Base-by-base conservation (phyloP, 2,113 vertebrate genomes). In the Picathartes gymnocephalus region DNA sequence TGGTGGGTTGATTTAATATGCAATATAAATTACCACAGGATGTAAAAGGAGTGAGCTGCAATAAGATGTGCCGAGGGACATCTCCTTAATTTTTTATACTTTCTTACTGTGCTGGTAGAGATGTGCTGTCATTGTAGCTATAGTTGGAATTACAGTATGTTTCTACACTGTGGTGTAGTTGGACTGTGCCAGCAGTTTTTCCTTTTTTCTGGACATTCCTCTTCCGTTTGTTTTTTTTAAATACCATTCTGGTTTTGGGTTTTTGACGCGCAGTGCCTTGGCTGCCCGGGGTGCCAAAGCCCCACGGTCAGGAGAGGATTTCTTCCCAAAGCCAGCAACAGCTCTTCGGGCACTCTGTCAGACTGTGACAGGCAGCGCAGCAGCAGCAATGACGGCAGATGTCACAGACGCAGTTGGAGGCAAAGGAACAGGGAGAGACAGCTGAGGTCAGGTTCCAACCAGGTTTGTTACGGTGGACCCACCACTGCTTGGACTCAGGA, bases 81-180 rank as follows among this genome's bases (percentile, higher is more conserved):
- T 51, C 50, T 80, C 68, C 90, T 90, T 87, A 87, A 87, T 93
- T 45, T 95, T 93, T 93, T 58, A 85, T 90, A 30, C 42, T 61
- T 90, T 72, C 48, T 72, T 72, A 17, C 39, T 62, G 54, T 70
- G 37, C 66, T 88, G 66, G 35, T 56, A 82, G 45, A 76, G 73
- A 60, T 0, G 2, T 81, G 50, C 27, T 74, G 70, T 64, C 56
- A 44, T 37, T 2, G 1, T 15, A 84, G 65, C 51, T 79, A 11
- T 2, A 60, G 57, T 2, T 78, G 24, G 65, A 81, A 71, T 33
- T 35, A 56, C 42, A 81, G 33, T 39, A 45, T 23, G n/a, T 58
- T 87, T 79, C 78, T 47, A 80, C 53, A 57, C 82, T 61, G 62
- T 0, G 0, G 14, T 72, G 37, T 71, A 79, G 23, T 19, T 62